These are phyloP conservation scores for Lagria hirta DNA, from an alignment of 2,888 invertebrate genomes.

Conservation along the genomic window DNA sequence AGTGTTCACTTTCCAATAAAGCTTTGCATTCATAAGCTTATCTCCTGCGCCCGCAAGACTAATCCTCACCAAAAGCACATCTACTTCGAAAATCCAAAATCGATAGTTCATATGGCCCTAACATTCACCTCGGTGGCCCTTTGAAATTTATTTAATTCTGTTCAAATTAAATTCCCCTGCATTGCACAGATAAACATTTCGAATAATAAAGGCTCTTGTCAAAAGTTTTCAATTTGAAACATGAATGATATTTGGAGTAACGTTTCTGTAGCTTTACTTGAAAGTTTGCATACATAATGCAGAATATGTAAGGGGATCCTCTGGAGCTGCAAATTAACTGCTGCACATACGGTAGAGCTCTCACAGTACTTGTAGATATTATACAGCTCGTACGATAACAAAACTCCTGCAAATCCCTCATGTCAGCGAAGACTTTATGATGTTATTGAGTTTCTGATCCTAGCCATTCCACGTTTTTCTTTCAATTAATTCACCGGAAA, in stretches of 20 bases:
- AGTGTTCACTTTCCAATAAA: slow-evolving; percentile 39
- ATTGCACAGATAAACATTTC: slow-evolving; percentile 34
- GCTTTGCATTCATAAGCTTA: slow-evolving; percentile 45
- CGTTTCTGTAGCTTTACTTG: slow-evolving; percentile 17
- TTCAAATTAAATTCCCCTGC: slow-evolving; percentile 35
- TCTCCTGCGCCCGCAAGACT: slow-evolving; percentile 42
- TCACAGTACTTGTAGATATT: slow-evolving; percentile 23
- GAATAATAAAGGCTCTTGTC: slow-evolving; percentile 27
- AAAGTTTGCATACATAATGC: slow-evolving; percentile 28
- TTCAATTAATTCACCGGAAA: too few species aligned
- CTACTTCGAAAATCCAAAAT: slow-evolving; percentile 40
- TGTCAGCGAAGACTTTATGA: slow-evolving; percentile 24
- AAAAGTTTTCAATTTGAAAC: slow-evolving; percentile 34
- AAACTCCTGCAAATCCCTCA: slow-evolving; percentile 19
- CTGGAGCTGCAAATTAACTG: slow-evolving; percentile 29
- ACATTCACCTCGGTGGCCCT: slow-evolving; percentile 17
- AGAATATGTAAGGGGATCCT: slow-evolving; percentile 25
- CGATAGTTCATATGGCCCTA: slow-evolving; percentile 39
- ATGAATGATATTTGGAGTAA: slow-evolving; percentile 24
- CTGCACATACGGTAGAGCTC: slow-evolving; percentile 23
- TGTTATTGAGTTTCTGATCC: too few species aligned
- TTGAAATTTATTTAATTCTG: slow-evolving; percentile 37
- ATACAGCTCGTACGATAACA: slow-evolving; percentile 23
- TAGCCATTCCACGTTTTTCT: too few species aligned
- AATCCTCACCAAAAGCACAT: slow-evolving; percentile 43